These are phyloP conservation scores for Condylura cristata DNA, from an alignment of 2,113 vertebrate species.

Conservation along the genomic window DNA sequence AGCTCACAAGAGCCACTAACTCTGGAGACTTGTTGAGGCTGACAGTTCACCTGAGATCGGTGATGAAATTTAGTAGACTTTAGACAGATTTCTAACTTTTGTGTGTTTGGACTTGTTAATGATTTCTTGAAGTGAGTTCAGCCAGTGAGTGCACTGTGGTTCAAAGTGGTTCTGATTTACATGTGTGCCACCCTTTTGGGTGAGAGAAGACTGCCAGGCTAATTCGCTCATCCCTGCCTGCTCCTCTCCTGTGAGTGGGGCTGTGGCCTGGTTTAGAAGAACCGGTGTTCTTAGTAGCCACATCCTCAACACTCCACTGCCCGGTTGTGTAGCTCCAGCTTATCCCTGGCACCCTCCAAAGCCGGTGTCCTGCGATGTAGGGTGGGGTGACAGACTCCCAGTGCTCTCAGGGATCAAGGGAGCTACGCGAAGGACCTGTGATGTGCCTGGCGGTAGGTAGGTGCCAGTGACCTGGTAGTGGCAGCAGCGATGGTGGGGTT, in stretches of 20 bases:
- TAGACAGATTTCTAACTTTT: background rate
- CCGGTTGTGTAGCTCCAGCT: background rate
- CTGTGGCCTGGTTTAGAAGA: background rate
- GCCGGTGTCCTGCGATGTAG: background rate
- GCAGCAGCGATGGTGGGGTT: background rate
- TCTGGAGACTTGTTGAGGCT: background rate
- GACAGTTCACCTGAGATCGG: background rate
- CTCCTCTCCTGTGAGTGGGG: background rate
- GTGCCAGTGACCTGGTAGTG: background rate
- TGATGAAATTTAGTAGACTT: constrained; percentile 27
- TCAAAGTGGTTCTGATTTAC: constrained; percentile 15
- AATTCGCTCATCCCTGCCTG: background rate
- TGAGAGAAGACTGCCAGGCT: background rate
- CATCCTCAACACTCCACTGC: background rate
- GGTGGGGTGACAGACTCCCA: background rate
- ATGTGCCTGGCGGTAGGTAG: background rate
- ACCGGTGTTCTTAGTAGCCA: background rate
- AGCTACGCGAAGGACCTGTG: background rate
- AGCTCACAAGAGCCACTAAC: background rate
- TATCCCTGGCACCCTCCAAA: background rate
- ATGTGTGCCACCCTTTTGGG: background rate
- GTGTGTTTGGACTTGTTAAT: background rate
- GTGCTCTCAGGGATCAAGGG: background rate
- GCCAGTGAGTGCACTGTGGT: background rate
- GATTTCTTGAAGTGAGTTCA: background rate